Base-by-base conservation (phyloP, 1,140 invertebrate genomes). In the Acromyrmex charruanus region DNA sequence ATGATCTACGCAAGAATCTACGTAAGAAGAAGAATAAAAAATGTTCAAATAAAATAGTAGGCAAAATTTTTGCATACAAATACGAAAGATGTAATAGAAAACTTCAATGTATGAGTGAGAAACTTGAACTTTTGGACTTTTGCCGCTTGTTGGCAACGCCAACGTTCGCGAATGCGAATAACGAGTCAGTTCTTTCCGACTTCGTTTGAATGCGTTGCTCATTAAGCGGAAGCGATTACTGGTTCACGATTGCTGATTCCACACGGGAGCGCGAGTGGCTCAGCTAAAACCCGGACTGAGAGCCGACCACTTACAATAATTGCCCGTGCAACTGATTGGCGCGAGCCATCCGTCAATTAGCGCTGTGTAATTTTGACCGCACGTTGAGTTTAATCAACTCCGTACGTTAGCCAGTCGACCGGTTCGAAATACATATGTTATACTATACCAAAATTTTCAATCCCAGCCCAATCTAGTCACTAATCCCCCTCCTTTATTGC, bases 321-420 rank as follows among this genome's bases (percentile, higher is more conserved):
- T 92, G 91, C 85, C 89, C 74, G 84, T 79, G 85, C 71, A 88
- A 71, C 87, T 81, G 88, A 91, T 92, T 90, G 84, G 75, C 68
- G 82, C 79, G 86, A 72, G 88, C 82, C 84, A 85, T 92, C 74
- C 87, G 89, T 90, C 92, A 92, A 90, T 92, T 92, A 92, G 86
- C 80, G 74, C 75, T 86, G 86, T 85, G 88, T 92, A 92, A 92
- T 92, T 86, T 91, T 86, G 87, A 72, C 82, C 53, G 85, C 86
- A 77, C 81, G 87, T 92, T 88, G 86, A 90, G 88, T 88, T 89
- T 91, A 92, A 92, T 92, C 90, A 92, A 92, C 86, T 92, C 80
- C 80, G 75, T 88, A 66, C 85, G 88, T 89, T 87, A 86, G 87
- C 69, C 90, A 59, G 85, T 61, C 74, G 65, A 69, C 63, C 58